Percentiles rank a stretch among this genome's conserved stretches.
Evolutionary conservation across 2,797 vertebrate genomes (phyloP).

Genomic region (Microchirus variegatus): DNA sequence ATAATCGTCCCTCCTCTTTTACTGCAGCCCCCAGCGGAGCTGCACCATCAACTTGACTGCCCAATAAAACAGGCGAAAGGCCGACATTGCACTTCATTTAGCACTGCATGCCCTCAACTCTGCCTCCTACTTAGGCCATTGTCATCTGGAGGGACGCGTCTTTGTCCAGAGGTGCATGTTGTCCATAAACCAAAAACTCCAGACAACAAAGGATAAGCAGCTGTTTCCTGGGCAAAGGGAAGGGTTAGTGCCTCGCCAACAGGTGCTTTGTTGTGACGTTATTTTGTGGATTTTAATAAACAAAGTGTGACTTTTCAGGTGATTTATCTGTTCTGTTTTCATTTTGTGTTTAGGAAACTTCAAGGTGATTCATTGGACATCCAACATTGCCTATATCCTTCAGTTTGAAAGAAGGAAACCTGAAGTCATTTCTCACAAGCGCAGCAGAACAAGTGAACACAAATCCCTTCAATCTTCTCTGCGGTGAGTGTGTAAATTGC

Average conservation of each 20-base stretch:
- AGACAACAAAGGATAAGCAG: constrained; percentile 69
- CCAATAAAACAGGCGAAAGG: constrained; percentile 65
- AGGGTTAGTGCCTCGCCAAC: constrained; percentile 45
- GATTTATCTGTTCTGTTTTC: constrained; percentile 3
- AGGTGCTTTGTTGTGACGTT: constrained; percentile 69
- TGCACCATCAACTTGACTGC: constrained; percentile 49
- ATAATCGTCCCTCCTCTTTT: constrained; percentile 57
- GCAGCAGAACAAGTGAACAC: not conserved
- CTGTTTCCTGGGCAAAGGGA: constrained; percentile 70
- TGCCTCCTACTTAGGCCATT: constrained; percentile 66
- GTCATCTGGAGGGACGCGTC: constrained; percentile 56
- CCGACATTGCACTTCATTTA: constrained; percentile 75
- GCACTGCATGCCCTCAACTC: constrained; percentile 55
- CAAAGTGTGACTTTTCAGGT: constrained; percentile 32
- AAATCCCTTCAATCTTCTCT: constrained; percentile 9
- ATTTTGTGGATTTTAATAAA: constrained; percentile 21
- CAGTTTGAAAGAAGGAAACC: not conserved
- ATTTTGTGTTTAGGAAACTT: constrained; percentile 1
- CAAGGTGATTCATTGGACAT: not conserved
- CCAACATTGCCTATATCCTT: too few relatives aligned
- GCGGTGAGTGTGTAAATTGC: constrained; percentile 42
- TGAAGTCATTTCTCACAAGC: not conserved
- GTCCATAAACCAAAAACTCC: constrained; percentile 72
- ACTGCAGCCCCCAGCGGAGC: constrained; percentile 54
- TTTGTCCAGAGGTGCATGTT: constrained; percentile 71